Base-by-base conservation (phyloP, 2,888 invertebrate species). In the Drosophila helvetica region DNA sequence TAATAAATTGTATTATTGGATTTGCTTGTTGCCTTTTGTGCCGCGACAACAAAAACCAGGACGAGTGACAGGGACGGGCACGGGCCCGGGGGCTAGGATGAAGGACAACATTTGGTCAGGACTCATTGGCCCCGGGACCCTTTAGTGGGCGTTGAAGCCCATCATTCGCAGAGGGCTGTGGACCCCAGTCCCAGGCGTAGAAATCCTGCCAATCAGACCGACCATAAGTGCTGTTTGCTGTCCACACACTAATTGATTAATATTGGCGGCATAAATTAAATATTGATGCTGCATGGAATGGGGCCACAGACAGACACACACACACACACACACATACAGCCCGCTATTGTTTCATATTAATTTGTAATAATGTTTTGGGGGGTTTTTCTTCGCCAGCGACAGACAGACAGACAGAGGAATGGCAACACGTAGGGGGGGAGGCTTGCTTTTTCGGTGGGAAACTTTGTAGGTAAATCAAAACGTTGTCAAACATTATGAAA, bases 1-100 rank as follows among this genome's bases (percentile, higher is more conserved):
- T 71, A 82, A 79, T 88, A 88, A 88, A 88, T 83, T 88, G 68
- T 76, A 69, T 86, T 83, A 83, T 83, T 88, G 83, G 80, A 83
- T 88, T 83, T 83, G 80, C 74, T 79, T 77, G 86, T 79, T 81
- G 80, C 77, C 80, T 69, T 71, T 78, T 71, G 57, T 71, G 70
- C 56, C 59, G 30, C 74, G 50, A 50, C 74, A 73, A 47, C 46
- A 38, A 38, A 38, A 38, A 38, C 38, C 38, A 38, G 38, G 38
- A 38, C 38, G 38, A 38, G 15, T 38, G 38, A 38, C 38, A n/a
- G 38, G 2, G 15, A n/a, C n/a, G n/a, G n/a, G 15, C 15, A 15
- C 10, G 10, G 10, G 8, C 0, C 2, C 3, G 68, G 22, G 53
- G 42, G 19, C 66, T n/a, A 15, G 19, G 57, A 50, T 22, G 19